phyloP scores from a whole-genome alignment of 2,797 vertebrate species.

The Bucorvus abyssinicus region DNA sequence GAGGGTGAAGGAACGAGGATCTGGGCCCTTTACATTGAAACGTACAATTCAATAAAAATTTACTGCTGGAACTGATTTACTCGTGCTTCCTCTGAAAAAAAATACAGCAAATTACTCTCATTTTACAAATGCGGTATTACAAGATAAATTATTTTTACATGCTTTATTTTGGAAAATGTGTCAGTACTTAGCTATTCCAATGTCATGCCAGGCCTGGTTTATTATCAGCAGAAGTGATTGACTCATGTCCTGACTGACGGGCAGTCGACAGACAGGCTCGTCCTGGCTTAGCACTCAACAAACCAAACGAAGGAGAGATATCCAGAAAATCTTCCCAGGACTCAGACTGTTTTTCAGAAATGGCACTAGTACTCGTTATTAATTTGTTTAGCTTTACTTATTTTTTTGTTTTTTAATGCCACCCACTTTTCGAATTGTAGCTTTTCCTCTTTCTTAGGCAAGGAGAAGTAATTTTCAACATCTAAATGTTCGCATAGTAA shows the following conservation, averaged over 20 bases:
- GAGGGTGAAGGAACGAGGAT: neutral
- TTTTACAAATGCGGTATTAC: neutral
- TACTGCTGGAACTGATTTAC: neutral
- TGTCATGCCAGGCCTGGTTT: neutral
- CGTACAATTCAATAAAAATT: neutral
- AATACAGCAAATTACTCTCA: neutral
- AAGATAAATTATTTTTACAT: neutral
- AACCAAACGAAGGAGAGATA: constrained; percentile 9
- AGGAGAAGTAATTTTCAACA: neutral
- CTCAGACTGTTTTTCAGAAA: neutral
- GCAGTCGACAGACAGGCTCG: neutral
- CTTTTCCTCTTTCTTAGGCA: neutral
- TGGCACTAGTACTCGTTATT: neutral
- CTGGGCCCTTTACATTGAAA: neutral
- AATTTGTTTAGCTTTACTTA: neutral
- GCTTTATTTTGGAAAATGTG: neutral
- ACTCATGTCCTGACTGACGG: constrained; percentile 2
- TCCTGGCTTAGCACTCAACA: constrained; percentile 15
- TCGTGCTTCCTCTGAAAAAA: neutral
- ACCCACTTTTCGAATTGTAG: neutral
- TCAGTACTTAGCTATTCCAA: neutral
- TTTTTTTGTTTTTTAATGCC: neutral
- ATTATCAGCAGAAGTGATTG: constrained; percentile 24
- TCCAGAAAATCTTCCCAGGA: neutral
- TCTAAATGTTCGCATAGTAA: neutral